Base-by-base conservation (phyloP, 2,888 invertebrate genomes). In the Crepidodera aurea region DNA sequence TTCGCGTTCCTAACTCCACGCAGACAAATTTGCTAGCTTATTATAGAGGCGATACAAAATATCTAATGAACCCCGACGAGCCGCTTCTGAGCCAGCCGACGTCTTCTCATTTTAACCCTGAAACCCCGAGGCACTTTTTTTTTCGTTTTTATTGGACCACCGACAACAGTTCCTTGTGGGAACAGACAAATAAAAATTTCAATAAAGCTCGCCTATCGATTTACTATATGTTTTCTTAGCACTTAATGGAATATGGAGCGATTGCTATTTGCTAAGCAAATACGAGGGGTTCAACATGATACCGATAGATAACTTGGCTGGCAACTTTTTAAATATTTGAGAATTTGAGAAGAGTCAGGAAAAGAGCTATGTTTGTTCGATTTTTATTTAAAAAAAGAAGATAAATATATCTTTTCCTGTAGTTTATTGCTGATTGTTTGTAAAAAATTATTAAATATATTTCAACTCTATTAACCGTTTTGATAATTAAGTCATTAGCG, bases 131-230 rank as follows among this genome's bases (percentile, higher is more conserved):
- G 60, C 32, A 19, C 15, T 56, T 57, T 55, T 59, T 62, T 64
- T 19, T 13, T 29, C 16, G 56, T 60, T 67, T 71, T 69, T 72
- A 72, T 70, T 71, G 67, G 70, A 71, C 71, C 70, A 67, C 68
- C 68, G 39, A 60, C 60, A 53, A 54, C 60, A 48, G 66, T 69
- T 70, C 55, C 68, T 69, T 63, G 67, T 69, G 68, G 56, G 51
- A 69, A 66, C 62, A 67, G 71, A 69, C 71, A 67, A 71, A 70
- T 72, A 71, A 71, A 71, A 70, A 66, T 71, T 70, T 68, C 69
- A 69, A 71, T 72, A 64, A 62, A 56, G 57, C 25, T 44, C 32
- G 58, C 66, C 60, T 68, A 71, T 72, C 64, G 71, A 72, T 72
- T 70, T 68, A 65, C 67, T 66, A 67, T 68, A 61, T 60, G 65